Base-by-base conservation (phyloP, 2,113 vertebrate genomes). In the rat (Rattus norvegicus) region DNA sequence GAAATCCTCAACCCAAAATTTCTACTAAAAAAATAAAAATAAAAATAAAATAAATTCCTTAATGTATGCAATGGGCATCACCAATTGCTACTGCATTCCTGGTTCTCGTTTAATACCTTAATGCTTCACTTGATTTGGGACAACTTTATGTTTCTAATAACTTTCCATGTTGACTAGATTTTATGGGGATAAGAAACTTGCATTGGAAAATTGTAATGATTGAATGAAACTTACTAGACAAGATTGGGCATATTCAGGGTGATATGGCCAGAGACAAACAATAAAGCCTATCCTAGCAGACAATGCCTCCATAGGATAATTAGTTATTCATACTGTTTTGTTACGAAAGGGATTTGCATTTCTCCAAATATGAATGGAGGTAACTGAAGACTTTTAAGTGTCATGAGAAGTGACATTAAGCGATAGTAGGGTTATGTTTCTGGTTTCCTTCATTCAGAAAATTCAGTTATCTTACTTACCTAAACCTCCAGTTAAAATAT, bases 131-230 rank as follows among this genome's bases (percentile, higher is more conserved):
- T 88, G 12, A 52, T 22, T 36, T n/a, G 30, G 47, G 5, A 70
- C 43, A 65, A 86, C 47, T 17, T 70, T 54, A 26, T 26, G 47
- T 54, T 52, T 54, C 49, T 52, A 52, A 54, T 70, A 87, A 52
- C 85, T 26, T 88, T n/a, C 10, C 85, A 28, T 19, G 30, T 12
- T 97, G 69, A 92, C 67, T 59, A 5, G 54, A 47, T 73, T 86
- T 90, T 83, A 59, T 92, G 26, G 43, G 9, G 65, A 88, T 90
- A 90, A 70, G 69, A 65, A 94, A 30, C 81, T 77, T 72, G 43
- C 28, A 39, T 22, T 88, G 69, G 79, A 79, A 95, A 89, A 63
- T 81, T 76, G 61, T 63, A n/a, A 69, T 47, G 59, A 76, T 59
- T 95, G 10, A 67, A 24, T 54, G 20, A 54, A 70, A 16, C 11